Conservation (phyloP, 2,113 vertebrate genomes). For the Butorides virescens region DNA sequence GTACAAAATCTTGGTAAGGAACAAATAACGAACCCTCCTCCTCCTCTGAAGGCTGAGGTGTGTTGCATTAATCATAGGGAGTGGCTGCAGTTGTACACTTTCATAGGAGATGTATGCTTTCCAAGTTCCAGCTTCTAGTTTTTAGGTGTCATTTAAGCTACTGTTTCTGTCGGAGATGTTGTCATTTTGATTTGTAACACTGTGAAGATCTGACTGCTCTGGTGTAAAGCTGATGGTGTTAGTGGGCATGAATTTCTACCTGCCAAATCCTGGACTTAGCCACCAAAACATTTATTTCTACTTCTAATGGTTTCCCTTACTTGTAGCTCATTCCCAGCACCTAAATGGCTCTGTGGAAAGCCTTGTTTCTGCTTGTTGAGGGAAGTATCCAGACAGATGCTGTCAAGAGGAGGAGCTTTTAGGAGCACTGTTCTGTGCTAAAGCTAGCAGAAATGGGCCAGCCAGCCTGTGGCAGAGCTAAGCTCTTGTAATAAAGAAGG, state of each 20-base stretch:
- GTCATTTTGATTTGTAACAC: not conserved
- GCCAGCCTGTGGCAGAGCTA: conserved; percentile 49
- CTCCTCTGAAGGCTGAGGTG: not conserved
- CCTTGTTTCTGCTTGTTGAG: conserved; percentile 43
- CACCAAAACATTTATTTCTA: not conserved
- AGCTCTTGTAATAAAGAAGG: conserved; percentile 48
- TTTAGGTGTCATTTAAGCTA: not conserved
- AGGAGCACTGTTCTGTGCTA: conserved; percentile 1
- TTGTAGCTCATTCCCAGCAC: not conserved
- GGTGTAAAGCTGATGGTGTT: not conserved
- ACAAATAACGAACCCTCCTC: not conserved
- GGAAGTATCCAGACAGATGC: conserved; percentile 72
- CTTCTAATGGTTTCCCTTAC: not conserved
- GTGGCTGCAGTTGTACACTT: not conserved
- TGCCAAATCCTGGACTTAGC: not conserved
- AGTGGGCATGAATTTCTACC: not conserved
- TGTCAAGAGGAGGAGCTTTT: conserved; percentile 64
- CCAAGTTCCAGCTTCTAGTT: not conserved
- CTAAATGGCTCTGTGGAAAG: conserved; percentile 22
- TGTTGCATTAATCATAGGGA: not conserved
- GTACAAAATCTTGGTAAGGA: not conserved
- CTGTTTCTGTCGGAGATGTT: not conserved
- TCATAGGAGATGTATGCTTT: not conserved
- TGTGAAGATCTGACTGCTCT: not conserved
- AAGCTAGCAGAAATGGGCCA: conserved; percentile 51